phyloP scores from a whole-genome alignment of 2,797 vertebrate species.

The Euthynnus affinis region DNA sequence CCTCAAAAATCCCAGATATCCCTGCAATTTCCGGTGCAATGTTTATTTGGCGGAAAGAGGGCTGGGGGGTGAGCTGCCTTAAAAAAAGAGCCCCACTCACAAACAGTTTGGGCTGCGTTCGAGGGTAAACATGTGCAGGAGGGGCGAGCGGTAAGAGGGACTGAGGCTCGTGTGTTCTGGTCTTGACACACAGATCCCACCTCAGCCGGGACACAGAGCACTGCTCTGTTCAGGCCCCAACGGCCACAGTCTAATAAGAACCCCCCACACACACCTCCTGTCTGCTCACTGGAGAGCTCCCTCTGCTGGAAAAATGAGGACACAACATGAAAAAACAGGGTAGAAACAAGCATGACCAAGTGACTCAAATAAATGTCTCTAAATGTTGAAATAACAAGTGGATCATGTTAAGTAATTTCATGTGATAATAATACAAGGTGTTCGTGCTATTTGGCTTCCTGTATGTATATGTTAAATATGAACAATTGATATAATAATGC shows the following conservation, averaged over 20 bases:
- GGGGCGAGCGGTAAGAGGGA: conserved; percentile 70
- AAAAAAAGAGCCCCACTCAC: conserved; percentile 81
- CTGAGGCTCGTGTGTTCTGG: conserved; percentile 82
- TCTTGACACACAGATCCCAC: conserved; percentile 76
- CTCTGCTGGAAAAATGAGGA: conserved; percentile 65
- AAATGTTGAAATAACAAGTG: not conserved
- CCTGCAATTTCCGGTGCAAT: conserved; percentile 88
- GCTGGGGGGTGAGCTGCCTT: conserved; percentile 48
- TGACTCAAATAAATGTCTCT: conserved; percentile 26
- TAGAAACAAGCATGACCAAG: not conserved
- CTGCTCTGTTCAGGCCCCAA: conserved; percentile 77
- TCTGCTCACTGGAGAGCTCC: conserved; percentile 34
- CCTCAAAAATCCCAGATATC: conserved; percentile 89
- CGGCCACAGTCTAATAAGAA: conserved; percentile 66
- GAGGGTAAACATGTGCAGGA: conserved; percentile 79
- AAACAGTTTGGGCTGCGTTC: conserved; percentile 78
- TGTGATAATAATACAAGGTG: not conserved
- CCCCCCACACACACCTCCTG: conserved; percentile 19
- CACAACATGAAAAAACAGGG: not conserved
- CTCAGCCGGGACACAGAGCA: conserved; percentile 77
- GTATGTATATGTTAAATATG: not conserved
- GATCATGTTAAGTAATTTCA: not conserved
- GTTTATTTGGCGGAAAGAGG: conserved; percentile 84
- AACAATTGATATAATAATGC: not conserved
- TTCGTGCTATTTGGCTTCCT: not conserved